Evolutionary conservation across 1,140 invertebrate species (phyloP).

Genomic region (Zophobas atratus): DNA sequence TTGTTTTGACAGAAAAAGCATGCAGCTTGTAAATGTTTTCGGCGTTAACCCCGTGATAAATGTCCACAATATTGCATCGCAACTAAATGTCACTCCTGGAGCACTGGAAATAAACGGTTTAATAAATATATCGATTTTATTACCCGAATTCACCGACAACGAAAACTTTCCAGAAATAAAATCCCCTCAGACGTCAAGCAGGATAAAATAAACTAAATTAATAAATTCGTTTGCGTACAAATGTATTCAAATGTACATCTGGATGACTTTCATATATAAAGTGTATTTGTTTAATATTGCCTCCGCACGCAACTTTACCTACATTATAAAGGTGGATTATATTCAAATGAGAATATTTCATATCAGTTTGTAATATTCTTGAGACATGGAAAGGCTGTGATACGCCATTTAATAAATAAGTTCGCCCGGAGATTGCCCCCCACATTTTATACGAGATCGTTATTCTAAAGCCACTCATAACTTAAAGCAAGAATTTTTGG

Average conservation of each 20-base stretch:
- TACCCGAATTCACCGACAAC: neutral
- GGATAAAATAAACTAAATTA: conserved; percentile 37
- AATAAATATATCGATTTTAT: conserved; percentile 32
- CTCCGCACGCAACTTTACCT: conserved; percentile 38
- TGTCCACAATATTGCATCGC: neutral
- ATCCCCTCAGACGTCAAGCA: conserved; percentile 13
- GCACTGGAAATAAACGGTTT: neutral
- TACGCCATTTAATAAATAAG: conserved; percentile 40
- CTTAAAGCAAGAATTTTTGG: conserved; percentile 10
- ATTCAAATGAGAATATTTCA: conserved; percentile 45
- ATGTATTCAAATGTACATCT: conserved; percentile 47
- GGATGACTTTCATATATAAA: conserved; percentile 48
- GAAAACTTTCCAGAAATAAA: neutral
- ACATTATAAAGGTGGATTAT: conserved; percentile 44
- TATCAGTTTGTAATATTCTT: conserved; percentile 44
- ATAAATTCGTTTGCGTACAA: conserved; percentile 41
- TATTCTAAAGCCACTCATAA: conserved; percentile 21
- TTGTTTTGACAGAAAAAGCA: conserved; percentile 30
- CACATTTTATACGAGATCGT: conserved; percentile 28
- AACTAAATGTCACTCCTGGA: neutral
- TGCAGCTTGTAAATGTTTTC: neutral
- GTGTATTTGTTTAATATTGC: conserved; percentile 42
- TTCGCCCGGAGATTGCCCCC: conserved; percentile 8
- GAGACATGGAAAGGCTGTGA: conserved; percentile 40
- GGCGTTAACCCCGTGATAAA: conserved; percentile 18